Evolutionary conservation across 2,113 vertebrate genomes (phyloP).

Genomic region (Chunga burmeisteri): DNA sequence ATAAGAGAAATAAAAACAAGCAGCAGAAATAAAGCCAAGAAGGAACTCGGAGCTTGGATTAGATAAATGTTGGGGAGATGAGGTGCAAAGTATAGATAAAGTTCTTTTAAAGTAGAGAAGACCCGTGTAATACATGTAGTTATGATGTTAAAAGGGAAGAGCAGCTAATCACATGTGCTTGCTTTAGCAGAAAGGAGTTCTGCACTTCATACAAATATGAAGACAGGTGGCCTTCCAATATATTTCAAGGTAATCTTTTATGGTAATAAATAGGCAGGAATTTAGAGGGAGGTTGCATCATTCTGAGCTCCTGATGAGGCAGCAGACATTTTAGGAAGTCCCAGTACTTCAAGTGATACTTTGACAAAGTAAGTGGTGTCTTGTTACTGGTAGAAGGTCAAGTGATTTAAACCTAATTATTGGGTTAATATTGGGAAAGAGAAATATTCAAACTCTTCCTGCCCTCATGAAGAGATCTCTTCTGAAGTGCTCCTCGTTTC

Average conservation of each 20-base stretch:
- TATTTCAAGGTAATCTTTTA: background rate
- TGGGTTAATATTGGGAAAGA: background rate
- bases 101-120: background rate
- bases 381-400: slow-evolving; percentile 36
- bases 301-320: slow-evolving; percentile 17
- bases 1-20: background rate
- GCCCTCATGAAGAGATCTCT: background rate
- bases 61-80: background rate
- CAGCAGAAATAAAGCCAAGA: background rate
- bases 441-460: background rate
- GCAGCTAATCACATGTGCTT: background rate
- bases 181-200: background rate
- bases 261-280: slow-evolving; percentile 1
- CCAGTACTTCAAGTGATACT: background rate
- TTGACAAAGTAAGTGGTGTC: slow-evolving; percentile 12
- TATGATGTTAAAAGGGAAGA: background rate
- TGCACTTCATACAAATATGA: background rate
- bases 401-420: background rate
- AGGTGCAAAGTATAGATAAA: background rate
- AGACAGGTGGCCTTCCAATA: background rate
- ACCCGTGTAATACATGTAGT: fast-evolving
- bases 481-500: background rate
- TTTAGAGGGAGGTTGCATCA: background rate
- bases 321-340: slow-evolving; percentile 51
- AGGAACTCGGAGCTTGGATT: background rate